phyloP scores from a whole-genome alignment of 2,797 vertebrate species.

The Notolepis coatsorum region DNA sequence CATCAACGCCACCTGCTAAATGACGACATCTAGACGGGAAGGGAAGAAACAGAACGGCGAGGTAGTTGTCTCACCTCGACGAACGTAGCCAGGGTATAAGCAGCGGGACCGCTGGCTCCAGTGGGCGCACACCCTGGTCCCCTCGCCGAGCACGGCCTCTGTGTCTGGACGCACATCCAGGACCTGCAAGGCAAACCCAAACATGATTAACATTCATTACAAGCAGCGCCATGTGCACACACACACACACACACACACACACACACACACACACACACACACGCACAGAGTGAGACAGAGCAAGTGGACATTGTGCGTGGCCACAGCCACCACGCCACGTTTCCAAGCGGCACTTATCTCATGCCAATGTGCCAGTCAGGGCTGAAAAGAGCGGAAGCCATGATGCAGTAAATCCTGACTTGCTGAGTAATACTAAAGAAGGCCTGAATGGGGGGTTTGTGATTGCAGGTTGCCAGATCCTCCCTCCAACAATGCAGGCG shows the following conservation, averaged over 20 bases:
- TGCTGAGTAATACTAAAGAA: constrained; percentile 86
- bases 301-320: constrained; percentile 68
- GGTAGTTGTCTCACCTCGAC: constrained; percentile 81
- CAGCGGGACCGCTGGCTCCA: constrained; percentile 97
- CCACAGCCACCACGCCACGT: constrained; percentile 75
- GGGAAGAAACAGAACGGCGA: not conserved
- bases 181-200: constrained; percentile 82
- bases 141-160: constrained; percentile 84
- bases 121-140: constrained; percentile 94
- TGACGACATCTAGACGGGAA: not conserved
- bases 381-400: constrained; percentile 84
- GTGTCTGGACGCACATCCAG: constrained; percentile 90
- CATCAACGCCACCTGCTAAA: no score
- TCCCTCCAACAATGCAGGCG: constrained; percentile 78
- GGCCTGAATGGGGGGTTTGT: constrained; percentile 81
- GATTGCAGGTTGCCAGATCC: constrained; percentile 84
- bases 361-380: constrained; percentile 83
- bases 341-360: constrained; percentile 83
- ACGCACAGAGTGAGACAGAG: constrained; percentile 51
- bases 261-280: constrained; percentile 41
- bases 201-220: constrained; percentile 74
- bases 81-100: constrained; percentile 93
- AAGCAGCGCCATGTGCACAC: constrained; percentile 43
- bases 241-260: constrained; percentile 42
- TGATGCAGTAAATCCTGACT: constrained; percentile 84